Conservation (phyloP, 2,797 vertebrate species). For the Orestias chungarensis region DNA sequence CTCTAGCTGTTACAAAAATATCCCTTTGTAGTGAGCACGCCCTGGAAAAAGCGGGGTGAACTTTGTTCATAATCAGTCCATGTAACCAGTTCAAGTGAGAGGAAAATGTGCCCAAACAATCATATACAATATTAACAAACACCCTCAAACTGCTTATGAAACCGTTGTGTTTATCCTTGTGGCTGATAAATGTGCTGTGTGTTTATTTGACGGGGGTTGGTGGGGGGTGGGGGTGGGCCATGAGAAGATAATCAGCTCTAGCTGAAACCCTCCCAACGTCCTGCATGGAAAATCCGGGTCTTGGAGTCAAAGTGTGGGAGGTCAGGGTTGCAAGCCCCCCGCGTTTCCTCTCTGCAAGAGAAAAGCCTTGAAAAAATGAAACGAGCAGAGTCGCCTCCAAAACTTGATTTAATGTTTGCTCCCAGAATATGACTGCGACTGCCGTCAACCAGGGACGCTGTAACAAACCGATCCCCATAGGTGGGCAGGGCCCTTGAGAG, state of each 20-base stretch:
- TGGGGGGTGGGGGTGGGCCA: conserved; percentile 50
- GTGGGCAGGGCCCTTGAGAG: conserved; percentile 48
- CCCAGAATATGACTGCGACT: conserved; percentile 43
- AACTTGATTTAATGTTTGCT: conserved; percentile 29
- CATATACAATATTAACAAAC: conserved; percentile 28
- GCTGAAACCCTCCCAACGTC: conserved; percentile 29
- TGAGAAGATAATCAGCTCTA: conserved; percentile 70
- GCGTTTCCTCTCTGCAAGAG: conserved; percentile 60
- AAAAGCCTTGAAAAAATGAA: conserved; percentile 21
- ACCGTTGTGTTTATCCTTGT: conserved; percentile 56
- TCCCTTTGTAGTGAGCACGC: neutral
- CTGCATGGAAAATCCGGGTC: conserved; percentile 66
- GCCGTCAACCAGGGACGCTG: conserved; percentile 36
- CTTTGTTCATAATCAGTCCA: neutral
- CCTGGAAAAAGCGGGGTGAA: conserved; percentile 10
- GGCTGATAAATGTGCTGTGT: conserved; percentile 66
- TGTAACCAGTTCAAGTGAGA: neutral
- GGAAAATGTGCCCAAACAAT: conserved; percentile 17
- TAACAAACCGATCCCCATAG: conserved; percentile 10
- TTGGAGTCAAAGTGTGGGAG: conserved; percentile 49
- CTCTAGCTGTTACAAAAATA: too few species aligned
- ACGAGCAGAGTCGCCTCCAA: conserved; percentile 35
- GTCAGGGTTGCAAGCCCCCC: conserved; percentile 39
- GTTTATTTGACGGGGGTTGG: conserved; percentile 61
- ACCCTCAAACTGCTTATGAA: conserved; percentile 36